These are phyloP conservation scores for Lochmaea capreae DNA, from an alignment of 2,888 invertebrate species.

Conservation along the genomic window DNA sequence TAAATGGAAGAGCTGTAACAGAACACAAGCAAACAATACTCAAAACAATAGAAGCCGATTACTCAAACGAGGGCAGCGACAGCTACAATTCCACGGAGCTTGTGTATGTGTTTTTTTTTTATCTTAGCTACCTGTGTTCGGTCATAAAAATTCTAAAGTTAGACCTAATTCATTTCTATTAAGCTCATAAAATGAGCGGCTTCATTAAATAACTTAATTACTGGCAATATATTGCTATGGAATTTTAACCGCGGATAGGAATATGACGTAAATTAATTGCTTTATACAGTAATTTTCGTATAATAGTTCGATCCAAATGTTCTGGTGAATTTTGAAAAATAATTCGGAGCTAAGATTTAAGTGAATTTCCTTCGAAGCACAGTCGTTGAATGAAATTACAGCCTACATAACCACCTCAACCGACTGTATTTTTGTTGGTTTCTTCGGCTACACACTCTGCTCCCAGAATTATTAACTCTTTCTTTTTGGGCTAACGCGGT, in stretches of 20 bases:
- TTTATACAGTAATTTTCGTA: slow-evolving; percentile 23
- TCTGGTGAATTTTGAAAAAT: not conserved
- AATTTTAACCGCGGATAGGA: slow-evolving; percentile 23
- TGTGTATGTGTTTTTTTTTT: not conserved
- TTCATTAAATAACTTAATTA: slow-evolving; percentile 30
- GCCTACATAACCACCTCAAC: no score
- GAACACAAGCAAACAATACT: no score
- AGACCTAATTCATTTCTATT: slow-evolving; percentile 14
- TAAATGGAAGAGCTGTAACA: no score
- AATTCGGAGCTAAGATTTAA: not conserved
- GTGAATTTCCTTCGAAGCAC: no score
- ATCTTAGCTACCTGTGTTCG: not conserved
- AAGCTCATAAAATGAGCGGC: slow-evolving; percentile 2
- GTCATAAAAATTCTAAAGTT: not conserved
- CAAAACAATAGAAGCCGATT: no score
- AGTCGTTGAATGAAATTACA: no score
- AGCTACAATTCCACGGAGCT: no score
- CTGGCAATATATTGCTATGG: slow-evolving; percentile 15
- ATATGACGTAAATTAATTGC: slow-evolving; percentile 27
- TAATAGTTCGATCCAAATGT: slow-evolving; percentile 13
- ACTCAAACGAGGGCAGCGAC: no score
- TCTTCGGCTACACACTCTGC: no score
- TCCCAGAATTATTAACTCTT: no score
- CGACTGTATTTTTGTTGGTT: no score
- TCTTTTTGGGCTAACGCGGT: no score